Percentiles rank a stretch among this genome's conserved stretches.
phyloP scores from a whole-genome alignment of 2,797 vertebrate genomes.

The Poeciliopsis turneri region DNA sequence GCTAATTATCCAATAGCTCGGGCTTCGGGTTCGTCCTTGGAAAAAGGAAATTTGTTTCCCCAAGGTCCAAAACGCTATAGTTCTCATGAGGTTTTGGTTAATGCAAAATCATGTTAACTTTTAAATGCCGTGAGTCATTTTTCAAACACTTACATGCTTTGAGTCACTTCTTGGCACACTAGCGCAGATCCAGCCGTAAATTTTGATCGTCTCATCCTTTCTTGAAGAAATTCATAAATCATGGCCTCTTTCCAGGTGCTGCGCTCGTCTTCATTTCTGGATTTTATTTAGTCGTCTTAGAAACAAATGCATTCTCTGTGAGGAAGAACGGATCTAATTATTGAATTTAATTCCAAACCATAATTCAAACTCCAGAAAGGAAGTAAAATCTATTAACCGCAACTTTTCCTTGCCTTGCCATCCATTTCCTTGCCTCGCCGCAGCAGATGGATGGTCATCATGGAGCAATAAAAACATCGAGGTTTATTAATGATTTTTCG shows the following conservation, averaged over 20 bases:
- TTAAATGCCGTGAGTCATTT: slow-evolving; percentile 15
- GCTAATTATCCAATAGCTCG: slow-evolving; percentile 43
- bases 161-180: slow-evolving; percentile 4
- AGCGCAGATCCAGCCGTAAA: background rate
- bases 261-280: background rate
- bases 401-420: background rate
- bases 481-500: background rate
- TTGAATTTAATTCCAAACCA: slow-evolving; percentile 8
- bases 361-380: background rate
- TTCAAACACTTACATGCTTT: slow-evolving; percentile 18
- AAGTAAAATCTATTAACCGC: slow-evolving; percentile 1
- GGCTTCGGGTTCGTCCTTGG: slow-evolving; percentile 48
- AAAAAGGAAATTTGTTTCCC: slow-evolving; percentile 42
- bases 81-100: slow-evolving; percentile 28
- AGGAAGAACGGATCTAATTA: background rate
- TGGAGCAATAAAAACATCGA: background rate
- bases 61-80: slow-evolving; percentile 41
- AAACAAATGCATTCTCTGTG: background rate
- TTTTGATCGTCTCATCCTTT: background rate
- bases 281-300: slow-evolving; percentile 8
- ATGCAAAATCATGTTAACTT: slow-evolving; percentile 19
- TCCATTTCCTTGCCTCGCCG: background rate
- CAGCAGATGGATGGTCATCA: slow-evolving; percentile 11
- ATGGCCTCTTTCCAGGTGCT: background rate
- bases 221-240: background rate